A percentile compares a stretch with the other conserved stretches of the same genome.
phyloP scores from a whole-genome alignment of 1,140 invertebrate genomes.

The Calliopsis andreniformis region DNA sequence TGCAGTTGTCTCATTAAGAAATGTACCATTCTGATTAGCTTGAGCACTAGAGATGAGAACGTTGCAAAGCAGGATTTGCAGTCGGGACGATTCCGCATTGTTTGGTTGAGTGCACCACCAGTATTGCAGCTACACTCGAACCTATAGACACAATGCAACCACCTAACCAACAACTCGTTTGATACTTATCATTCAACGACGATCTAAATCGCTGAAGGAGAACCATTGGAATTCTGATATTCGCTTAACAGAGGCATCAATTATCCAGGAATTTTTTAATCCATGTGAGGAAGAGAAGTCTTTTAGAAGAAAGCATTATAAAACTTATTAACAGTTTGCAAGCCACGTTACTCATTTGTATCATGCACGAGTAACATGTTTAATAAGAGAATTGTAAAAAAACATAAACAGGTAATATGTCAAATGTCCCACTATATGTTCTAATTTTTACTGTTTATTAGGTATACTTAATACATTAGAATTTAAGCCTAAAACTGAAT shows the following conservation, averaged over 20 bases:
- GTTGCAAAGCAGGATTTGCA: slow-evolving; percentile 36
- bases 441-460: no score
- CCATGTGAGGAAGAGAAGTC: no score
- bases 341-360: no score
- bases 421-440: no score
- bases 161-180: slow-evolving; percentile 32
- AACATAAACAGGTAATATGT: no score
- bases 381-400: no score
- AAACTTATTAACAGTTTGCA: no score
- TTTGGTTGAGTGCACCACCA: slow-evolving; percentile 34
- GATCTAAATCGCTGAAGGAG: background rate
- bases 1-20: slow-evolving; percentile 47
- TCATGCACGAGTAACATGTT: no score
- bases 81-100: slow-evolving; percentile 37
- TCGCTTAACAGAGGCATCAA: background rate
- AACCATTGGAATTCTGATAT: background rate
- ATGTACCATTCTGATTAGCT: slow-evolving; percentile 38
- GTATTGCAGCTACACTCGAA: slow-evolving; percentile 22
- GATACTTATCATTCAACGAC: slow-evolving; percentile 23
- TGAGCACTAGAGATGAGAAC: slow-evolving; percentile 31
- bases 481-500: no score
- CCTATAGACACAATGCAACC: slow-evolving; percentile 3
- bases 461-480: no score
- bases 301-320: no score
- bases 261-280: background rate